Base-by-base conservation (phyloP, 2,888 invertebrate genomes). In the Sarcophaga carnaria region DNA sequence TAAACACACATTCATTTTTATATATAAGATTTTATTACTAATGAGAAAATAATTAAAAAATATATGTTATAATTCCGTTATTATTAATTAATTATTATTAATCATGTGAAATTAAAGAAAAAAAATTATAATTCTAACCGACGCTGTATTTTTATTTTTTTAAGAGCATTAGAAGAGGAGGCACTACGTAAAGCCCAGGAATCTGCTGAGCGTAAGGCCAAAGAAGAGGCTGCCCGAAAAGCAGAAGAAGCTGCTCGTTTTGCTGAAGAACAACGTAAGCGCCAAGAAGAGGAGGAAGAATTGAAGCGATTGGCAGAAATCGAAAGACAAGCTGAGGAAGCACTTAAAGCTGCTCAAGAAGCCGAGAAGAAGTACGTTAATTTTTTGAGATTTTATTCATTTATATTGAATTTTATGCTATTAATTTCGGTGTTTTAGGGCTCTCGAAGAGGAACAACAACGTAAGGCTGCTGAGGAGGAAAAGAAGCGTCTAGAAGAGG, bases 91-190 rank as follows among this genome's bases (percentile, higher is more conserved):
- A 4, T 25, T 25, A 25, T 4, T 4, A 37, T 37, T 37, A 37
- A 37, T 37, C 6, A 6, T 37, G 37, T 37, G 37, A 37, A 37
- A 37, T 37, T 37, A 37, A 37, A 27, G 4, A 27, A 27, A 27
- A 27, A 27, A 5, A 0, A 0, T 4, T 27, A 27, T 27, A 22
- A 4, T 27, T 27, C 4, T 5, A 27, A 27, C 27, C 27, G 27
- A 4, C 4, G 4, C 4, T 27, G 27, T 27, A 37, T 37, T 37
- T 37, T 37, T 2, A 8, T 37, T 47, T 47, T 22, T 22, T 17
- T 27, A 78, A 95, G 95, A 89, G 95, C 94, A 78, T 92, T 94
- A 88, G 95, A 94, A 87, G 95, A 95, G 90, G 95, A 95, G 90
- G 94, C 94, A 88, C 94, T 94, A 67, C 94, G 93, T 88, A 94